Conservation (phyloP, 2,888 invertebrate species). For the Tethea ocularis region DNA sequence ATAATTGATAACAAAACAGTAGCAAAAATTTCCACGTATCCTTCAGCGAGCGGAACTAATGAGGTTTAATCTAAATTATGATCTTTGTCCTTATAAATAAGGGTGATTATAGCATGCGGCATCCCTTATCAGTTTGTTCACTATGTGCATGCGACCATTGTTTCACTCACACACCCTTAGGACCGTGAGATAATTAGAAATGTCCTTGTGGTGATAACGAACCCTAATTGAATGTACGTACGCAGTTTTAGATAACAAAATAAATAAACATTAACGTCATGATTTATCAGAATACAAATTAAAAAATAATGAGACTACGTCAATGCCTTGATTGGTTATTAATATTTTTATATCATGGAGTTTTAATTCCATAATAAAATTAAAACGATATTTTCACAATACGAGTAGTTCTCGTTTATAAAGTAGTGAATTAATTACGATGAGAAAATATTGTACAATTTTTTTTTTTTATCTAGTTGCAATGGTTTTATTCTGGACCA, state of each 20-base stretch:
- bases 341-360: constrained; percentile 6
- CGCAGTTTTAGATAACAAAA: constrained; percentile 6
- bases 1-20: neutral
- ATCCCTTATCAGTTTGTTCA: constrained; percentile 36
- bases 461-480: neutral
- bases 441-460: too few relatives aligned
- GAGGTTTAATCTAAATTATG: neutral
- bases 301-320: constrained; percentile 10
- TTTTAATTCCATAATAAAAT: neutral
- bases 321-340: neutral
- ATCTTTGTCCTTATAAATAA: neutral
- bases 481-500: too few relatives aligned
- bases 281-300: constrained; percentile 1
- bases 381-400: neutral
- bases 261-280: constrained; percentile 8
- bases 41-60: neutral
- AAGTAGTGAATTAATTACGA: too few relatives aligned
- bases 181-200: constrained; percentile 26
- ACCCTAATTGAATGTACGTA: constrained; percentile 15
- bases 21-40: constrained; percentile 27
- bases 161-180: constrained; percentile 19
- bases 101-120: constrained; percentile 13
- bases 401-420: too few relatives aligned
- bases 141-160: constrained; percentile 20
- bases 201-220: constrained; percentile 24